Evolutionary conservation across 2,888 invertebrate species (phyloP), one percentile per base, ranked within the genome.

Genomic region (Pandemis heparana): DNA sequence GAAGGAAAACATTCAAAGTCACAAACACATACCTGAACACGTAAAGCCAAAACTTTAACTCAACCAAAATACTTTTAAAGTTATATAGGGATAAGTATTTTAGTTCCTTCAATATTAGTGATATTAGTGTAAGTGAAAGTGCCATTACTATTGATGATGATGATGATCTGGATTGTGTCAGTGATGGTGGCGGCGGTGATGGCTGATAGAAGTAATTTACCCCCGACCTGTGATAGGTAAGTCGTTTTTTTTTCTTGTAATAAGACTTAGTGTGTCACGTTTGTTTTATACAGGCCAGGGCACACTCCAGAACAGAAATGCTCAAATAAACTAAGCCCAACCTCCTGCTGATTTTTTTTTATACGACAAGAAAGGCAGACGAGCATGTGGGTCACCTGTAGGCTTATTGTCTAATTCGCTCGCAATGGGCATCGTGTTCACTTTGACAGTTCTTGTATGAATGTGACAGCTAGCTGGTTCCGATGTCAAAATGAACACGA

Each of bases 161-260:
- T 76, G 73, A 83, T 84, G 74, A 85, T 89, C 87, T 87, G 83
- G 90, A 87, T 82, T 75, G 79, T 88, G 70, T 76, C 91, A 76
- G 81, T 85, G 77, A 75, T 77, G 71, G 69, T 79, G 73, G 87
- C 83, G 68, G 85, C 82, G 68, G 90, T 86, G 71, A 86, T 81
- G 4, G 88, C 90, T 9, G 94, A 95, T 78, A 85, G 94, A 81
- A 91, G 86, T 75, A 84, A 84, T 41, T 83, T 94, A 76, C 95
- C 95, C 68, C 95, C 95, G 18, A 92, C 95, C 64, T 95, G 95
- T 87, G 89, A 88, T 84, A 95, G 95, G 95, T 95, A 82, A 94
- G 94, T 86, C 65, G 62, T 66, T 63, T 1, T 56, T 23, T 23
- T 4, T 12, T 56, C 3, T 48, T 48, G 8, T 41, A 8, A 41